A percentile compares a stretch with the other conserved stretches of the same genome.
Evolutionary conservation across 2,797 vertebrate genomes (phyloP).

Genomic region (Lepilemur ruficaudatus): DNA sequence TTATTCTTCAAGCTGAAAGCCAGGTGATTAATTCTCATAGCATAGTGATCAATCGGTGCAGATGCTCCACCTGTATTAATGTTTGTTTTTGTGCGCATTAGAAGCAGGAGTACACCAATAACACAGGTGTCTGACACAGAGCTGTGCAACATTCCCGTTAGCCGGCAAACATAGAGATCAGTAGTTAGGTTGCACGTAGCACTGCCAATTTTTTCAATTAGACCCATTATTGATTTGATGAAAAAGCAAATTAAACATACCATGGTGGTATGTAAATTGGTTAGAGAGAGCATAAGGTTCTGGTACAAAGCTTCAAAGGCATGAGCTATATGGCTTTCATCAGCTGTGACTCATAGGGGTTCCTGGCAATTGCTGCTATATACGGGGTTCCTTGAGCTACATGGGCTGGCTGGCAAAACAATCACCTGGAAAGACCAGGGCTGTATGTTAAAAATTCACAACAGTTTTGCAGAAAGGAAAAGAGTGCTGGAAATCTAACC

Average conservation of each 20-base stretch:
- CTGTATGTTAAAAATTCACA: not conserved
- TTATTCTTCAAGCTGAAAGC: constrained; percentile 82
- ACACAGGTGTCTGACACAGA: constrained; percentile 80
- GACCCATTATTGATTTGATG: constrained; percentile 84
- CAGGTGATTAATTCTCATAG: constrained; percentile 85
- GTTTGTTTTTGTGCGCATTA: constrained; percentile 79
- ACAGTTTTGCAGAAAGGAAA: not conserved
- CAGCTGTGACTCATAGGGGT: constrained; percentile 4
- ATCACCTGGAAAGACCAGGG: not conserved
- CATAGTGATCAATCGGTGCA: constrained; percentile 82
- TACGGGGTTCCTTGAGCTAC: not conserved
- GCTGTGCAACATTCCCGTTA: constrained; percentile 60
- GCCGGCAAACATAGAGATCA: constrained; percentile 77
- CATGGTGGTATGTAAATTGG: constrained; percentile 81
- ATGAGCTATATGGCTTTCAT: constrained; percentile 48
- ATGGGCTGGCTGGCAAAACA: not conserved
- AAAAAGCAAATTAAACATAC: constrained; percentile 87
- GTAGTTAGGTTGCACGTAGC: constrained; percentile 75
- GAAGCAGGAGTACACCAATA: constrained; percentile 72
- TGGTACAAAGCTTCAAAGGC: constrained; percentile 73
- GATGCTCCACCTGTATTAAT: constrained; percentile 83
- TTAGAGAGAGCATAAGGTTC: constrained; percentile 79
- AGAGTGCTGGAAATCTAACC: not conserved
- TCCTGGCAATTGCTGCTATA: constrained; percentile 18
- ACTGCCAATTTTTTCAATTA: constrained; percentile 88